Base-by-base conservation (phyloP, 2,888 invertebrate genomes). In the Heliconius ismenius region DNA sequence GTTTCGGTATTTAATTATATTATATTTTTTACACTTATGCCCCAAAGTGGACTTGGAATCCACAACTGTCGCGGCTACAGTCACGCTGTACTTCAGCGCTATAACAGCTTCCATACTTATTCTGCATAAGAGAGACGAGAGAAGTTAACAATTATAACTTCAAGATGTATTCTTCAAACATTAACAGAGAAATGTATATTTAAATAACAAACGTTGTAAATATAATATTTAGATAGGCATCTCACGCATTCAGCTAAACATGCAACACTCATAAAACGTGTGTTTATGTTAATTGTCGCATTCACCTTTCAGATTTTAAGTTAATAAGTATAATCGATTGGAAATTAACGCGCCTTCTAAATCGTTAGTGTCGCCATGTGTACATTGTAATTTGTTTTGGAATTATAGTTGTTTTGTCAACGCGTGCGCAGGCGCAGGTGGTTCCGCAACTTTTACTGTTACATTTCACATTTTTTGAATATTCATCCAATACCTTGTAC, bases 341-440 rank as follows among this genome's bases (percentile, higher is more conserved):
- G 76, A 74, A 82, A 83, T 81, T 82, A 82, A 82, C 81, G 80
- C 79, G 78, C 79, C 80, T 78, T 76, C 79, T 80, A 80, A 81
- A 80, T 77, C 78, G 69, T 77, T 76, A 78, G 64, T 73, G 79
- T 76, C 73, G 79, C 79, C 79, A 77, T 76, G 72, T 73, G 76
- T 78, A 77, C 73, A 77, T 80, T 82, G 83, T 82, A 86, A 86
- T 85, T 86, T 85, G 83, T 84, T 49, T 75, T 77, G 81, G 82
- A 86, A 87, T 88, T 87, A 87, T 83, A 83, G 86, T 83, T 83
- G 84, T 84, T 85, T 85, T 83, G 85, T 84, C 85, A 84, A 83
- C 83, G 82, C 83, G 84, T 79, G 83, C 83, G 80, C 76, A 78
- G 54, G 83, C 73, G 76, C 81, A 80, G 83, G 81, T 83, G 83